These are phyloP conservation scores for Craniophora ligustri DNA, from an alignment of 2,888 invertebrate genomes.

Conservation along the genomic window DNA sequence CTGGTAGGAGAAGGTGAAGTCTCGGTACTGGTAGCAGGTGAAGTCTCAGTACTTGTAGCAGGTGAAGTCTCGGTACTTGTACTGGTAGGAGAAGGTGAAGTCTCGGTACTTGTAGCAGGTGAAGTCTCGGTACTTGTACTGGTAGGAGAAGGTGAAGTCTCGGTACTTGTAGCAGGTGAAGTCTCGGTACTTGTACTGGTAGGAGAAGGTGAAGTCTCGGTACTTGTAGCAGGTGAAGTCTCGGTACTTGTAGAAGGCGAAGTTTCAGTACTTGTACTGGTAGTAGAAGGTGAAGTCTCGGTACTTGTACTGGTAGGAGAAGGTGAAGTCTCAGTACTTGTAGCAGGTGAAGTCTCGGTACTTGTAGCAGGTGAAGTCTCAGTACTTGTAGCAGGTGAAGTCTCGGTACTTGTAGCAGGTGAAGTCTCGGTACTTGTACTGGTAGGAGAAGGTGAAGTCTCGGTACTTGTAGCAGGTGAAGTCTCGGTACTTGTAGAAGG, in stretches of 20 bases:
- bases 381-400: background rate
- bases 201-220: background rate
- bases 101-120: background rate
- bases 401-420: background rate
- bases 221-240: background rate
- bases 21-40: background rate
- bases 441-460: background rate
- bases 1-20: background rate
- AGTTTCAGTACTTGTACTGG: background rate
- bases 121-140: background rate
- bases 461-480: background rate
- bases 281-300: background rate
- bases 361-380: background rate
- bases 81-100: conserved; percentile 1
- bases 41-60: background rate
- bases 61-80: background rate
- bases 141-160: background rate
- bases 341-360: background rate
- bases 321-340: background rate
- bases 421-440: background rate
- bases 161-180: background rate
- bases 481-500: background rate
- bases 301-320: background rate
- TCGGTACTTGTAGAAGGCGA: background rate
- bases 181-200: background rate